A percentile compares a stretch with the other conserved stretches of the same genome.
Conservation (phyloP, 2,888 invertebrate species). For the Drosophila mimetica region DNA sequence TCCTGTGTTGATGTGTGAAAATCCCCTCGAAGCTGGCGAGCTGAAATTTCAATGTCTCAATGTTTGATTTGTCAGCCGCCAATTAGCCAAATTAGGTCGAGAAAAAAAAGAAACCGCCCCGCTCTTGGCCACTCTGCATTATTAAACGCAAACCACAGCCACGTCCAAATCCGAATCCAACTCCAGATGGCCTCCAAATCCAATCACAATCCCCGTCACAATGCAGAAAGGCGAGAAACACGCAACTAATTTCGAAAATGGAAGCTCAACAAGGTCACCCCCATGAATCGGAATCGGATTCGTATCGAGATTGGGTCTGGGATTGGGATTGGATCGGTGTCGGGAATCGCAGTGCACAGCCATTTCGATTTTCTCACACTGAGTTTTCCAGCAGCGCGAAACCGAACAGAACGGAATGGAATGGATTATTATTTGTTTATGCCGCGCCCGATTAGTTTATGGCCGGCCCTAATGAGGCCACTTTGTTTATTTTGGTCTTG, state of each 20-base stretch:
- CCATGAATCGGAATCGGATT: conserved; percentile 14
- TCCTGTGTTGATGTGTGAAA: conserved; percentile 70
- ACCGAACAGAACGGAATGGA: not conserved
- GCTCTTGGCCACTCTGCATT: conserved; percentile 43
- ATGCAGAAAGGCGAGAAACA: conserved; percentile 36
- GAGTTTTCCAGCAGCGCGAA: conserved; percentile 59
- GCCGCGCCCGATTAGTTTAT: conserved; percentile 75
- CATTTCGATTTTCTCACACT: conserved; percentile 60
- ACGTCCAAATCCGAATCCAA: conserved; percentile 10
- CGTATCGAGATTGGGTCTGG: conserved; percentile 5
- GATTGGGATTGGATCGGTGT: conserved; percentile 1
- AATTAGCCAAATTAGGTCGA: conserved; percentile 67
- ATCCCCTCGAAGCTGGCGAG: conserved; percentile 49
- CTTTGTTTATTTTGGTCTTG: conserved; percentile 58
- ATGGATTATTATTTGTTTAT: conserved; percentile 65
- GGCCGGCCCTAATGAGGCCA: conserved; percentile 45
- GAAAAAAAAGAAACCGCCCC: conserved; percentile 18
- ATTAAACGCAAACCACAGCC: conserved; percentile 40
- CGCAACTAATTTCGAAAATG: conserved; percentile 60
- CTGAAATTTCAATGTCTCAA: conserved; percentile 42
- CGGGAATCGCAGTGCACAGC: conserved; percentile 10
- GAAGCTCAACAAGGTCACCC: conserved; percentile 42
- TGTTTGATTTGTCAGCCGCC: conserved; percentile 39
- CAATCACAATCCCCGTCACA: conserved; percentile 25
- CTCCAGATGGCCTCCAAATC: conserved; percentile 50